Conservation (phyloP, 2,113 vertebrate genomes). For the Dipodomys merriami region DNA sequence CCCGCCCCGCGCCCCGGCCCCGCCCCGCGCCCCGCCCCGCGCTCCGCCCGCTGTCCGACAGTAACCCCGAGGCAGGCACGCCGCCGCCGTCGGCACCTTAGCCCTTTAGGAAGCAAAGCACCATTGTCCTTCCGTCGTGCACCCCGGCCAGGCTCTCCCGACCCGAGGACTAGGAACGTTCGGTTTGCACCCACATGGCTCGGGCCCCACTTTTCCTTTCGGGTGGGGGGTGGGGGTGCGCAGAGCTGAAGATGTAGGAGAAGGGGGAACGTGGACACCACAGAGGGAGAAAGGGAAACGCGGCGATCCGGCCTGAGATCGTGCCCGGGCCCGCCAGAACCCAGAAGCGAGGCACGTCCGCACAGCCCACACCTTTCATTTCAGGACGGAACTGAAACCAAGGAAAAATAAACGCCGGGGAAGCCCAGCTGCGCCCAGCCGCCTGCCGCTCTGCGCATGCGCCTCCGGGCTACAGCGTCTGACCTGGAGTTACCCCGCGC, state of each 20-base stretch:
- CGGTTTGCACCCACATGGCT: background rate
- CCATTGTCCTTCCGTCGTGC: background rate
- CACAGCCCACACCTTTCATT: constrained; percentile 38
- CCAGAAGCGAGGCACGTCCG: constrained; percentile 16
- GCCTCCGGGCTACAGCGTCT: background rate
- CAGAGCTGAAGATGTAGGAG: background rate
- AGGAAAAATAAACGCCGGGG: background rate
- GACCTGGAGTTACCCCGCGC: constrained; percentile 83
- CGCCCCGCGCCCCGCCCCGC: too few species aligned
- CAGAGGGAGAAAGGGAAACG: background rate
- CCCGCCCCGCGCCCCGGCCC: background rate
- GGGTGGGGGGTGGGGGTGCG: too few species aligned
- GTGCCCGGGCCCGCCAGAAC: background rate
- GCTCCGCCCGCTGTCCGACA: constrained; percentile 78
- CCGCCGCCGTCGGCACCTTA: accelerated
- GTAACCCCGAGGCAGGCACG: constrained; percentile 80
- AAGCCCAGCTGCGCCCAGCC: accelerated
- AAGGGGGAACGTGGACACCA: background rate
- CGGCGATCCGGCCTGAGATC: background rate
- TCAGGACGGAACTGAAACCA: constrained; percentile 55
- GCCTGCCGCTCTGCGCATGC: constrained; percentile 69
- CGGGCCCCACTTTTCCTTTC: background rate
- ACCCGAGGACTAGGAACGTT: background rate
- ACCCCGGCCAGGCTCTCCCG: background rate
- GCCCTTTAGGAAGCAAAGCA: background rate